Percentiles rank a stretch among this genome's conserved stretches.
phyloP scores from a whole-genome alignment of 37 sponge, comb jelly and placozoan genomes.

The Halisarca cf. caerulea region DNA sequence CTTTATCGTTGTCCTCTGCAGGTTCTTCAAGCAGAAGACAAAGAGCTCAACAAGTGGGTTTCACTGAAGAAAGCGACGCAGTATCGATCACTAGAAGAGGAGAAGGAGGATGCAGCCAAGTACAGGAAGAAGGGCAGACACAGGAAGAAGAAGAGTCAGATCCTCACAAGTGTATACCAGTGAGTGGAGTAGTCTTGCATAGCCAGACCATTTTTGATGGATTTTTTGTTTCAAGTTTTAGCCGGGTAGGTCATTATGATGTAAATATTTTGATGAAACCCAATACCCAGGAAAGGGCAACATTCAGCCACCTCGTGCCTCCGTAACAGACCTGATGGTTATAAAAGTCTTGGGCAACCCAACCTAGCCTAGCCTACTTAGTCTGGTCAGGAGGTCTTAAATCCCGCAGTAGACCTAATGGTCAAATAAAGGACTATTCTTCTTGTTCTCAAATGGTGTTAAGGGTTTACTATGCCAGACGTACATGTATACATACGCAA shows the following conservation, averaged over 20 bases:
- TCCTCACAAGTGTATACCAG: conserved; percentile 62
- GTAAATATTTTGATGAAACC: background rate
- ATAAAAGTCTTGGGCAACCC: no score
- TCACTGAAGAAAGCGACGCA: conserved; percentile 92
- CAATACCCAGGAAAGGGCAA: no score
- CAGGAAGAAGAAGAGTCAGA: conserved; percentile 54
- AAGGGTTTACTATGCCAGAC: no score
- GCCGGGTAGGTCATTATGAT: background rate
- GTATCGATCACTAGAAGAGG: conserved; percentile 77
- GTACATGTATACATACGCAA: no score
- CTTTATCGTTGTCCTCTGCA: no score
- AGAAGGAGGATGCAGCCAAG: conserved; percentile 61
- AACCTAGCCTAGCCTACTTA: no score
- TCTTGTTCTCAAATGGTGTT: no score
- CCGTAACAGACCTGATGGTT: no score
- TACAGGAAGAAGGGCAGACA: conserved; percentile 62
- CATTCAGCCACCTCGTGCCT: no score
- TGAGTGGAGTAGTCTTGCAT: conserved; percentile 28
- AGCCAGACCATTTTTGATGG: background rate
- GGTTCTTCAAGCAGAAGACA: conserved; percentile 81
- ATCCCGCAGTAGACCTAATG: no score
- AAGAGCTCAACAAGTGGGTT: conserved; percentile 91
- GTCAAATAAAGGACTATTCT: no score
- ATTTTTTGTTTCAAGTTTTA: background rate
- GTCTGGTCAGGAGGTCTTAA: no score